Base-by-base conservation (phyloP, 2,113 vertebrate genomes). In the Todiramphus chloris region DNA sequence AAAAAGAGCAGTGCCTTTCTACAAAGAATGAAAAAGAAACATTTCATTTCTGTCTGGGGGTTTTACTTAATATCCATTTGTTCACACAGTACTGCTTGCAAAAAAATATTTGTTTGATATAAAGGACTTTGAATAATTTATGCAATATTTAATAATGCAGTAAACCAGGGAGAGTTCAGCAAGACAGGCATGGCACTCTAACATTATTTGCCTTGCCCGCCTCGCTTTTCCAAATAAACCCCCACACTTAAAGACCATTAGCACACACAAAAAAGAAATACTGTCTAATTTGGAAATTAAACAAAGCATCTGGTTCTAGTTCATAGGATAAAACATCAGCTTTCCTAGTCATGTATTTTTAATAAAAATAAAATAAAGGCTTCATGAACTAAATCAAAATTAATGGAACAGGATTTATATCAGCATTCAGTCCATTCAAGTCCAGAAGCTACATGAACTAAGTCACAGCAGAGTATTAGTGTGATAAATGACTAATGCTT, bases 71-170 rank as follows among this genome's bases (percentile, higher is more conserved):
- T 77, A 73, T 48, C 53, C 95, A 33, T 73, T 95, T 93, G 58
- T 95, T 98, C 97, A 97, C 96, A 97, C 96, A 95, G 96, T 98
- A 91, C 96, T 91, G 93, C 98, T 98, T 97, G 92, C 96, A 98
- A 98, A 96, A 96, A 95, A 88, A 95, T 96, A 96, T 95, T 96
- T 96, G 97, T 98, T 98, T 98, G 94, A 98, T 98, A 98, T 87
- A 96, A 98, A 98, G 93, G 92, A 90, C 85, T 87, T 90, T 98
- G 97, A 99, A 99, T 99, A 98, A 99, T 99, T 98, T 97, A 99
- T 98, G 88, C 90, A 95, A 98, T 97, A 98, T 98, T 99, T 98
- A 98, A 99, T 99, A 99, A 98, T 99, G 98, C 98, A 99, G 93
- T 97, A 98, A 98, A 98, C 97, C 93, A 94, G 96, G 95, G 96